A percentile compares a stretch with the other conserved stretches of the same genome.
Evolutionary conservation across 2,888 invertebrate species (phyloP).

Genomic region (Amaurobius ferox): DNA sequence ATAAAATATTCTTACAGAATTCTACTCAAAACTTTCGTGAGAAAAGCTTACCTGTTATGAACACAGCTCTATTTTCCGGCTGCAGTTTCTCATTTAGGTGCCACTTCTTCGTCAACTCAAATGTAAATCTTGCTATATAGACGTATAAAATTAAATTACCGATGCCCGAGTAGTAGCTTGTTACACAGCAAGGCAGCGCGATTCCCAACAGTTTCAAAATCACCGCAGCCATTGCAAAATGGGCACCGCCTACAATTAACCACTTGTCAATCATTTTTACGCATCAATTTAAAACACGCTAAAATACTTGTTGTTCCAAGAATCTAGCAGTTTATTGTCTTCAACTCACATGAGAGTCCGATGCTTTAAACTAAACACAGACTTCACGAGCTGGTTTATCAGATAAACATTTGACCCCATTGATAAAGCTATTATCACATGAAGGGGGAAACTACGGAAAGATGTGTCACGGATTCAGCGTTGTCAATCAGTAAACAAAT

Average conservation of each 20-base stretch:
- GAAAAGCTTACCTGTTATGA: slow-evolving; percentile 20
- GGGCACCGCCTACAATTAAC: not conserved
- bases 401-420: too few relatives aligned
- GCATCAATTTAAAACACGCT: not conserved
- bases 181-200: not conserved
- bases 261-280: slow-evolving; percentile 11
- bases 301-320: not conserved
- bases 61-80: slow-evolving; percentile 5
- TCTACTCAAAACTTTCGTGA: too few relatives aligned
- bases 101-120: not conserved
- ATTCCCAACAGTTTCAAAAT: not conserved
- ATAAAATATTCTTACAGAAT: too few relatives aligned
- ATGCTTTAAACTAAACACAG: too few relatives aligned
- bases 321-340: too few relatives aligned
- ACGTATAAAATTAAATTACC: not conserved
- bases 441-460: too few relatives aligned
- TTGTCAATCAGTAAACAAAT: too few relatives aligned
- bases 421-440: too few relatives aligned
- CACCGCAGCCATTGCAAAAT: not conserved
- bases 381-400: too few relatives aligned
- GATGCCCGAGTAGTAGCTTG: not conserved
- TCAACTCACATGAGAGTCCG: not conserved
- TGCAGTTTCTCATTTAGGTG: not conserved
- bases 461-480: too few relatives aligned
- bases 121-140: not conserved